Evolutionary conservation across 2,888 invertebrate genomes (phyloP).

Genomic region (Loripinus fragilis): DNA sequence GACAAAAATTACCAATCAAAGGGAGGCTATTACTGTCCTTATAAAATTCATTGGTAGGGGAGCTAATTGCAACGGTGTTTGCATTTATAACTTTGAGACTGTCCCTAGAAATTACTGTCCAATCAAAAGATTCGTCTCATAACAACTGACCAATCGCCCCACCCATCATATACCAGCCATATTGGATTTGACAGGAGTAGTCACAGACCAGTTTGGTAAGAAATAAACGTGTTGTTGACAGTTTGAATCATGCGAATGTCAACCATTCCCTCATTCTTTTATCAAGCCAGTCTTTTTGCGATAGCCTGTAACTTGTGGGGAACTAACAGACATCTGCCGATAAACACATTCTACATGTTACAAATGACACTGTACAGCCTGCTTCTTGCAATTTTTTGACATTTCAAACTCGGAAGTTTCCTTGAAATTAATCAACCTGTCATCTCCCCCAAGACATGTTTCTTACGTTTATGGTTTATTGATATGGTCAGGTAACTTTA

Average conservation of each 20-base stretch:
- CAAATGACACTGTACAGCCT: too few relatives aligned
- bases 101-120: slow-evolving; percentile 38
- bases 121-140: slow-evolving; percentile 48
- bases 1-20: too few relatives aligned
- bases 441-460: slow-evolving; percentile 2
- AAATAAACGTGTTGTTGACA: background rate
- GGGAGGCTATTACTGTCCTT: too few relatives aligned
- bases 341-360: too few relatives aligned
- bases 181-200: slow-evolving; percentile 56
- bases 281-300: too few relatives aligned
- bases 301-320: too few relatives aligned
- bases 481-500: background rate
- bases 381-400: slow-evolving; percentile 7
- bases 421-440: background rate
- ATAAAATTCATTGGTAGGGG: too few relatives aligned
- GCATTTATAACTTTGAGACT: slow-evolving; percentile 40
- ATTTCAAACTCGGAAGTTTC: slow-evolving; percentile 3
- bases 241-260: too few relatives aligned
- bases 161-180: slow-evolving; percentile 57
- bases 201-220: slow-evolving; percentile 14
- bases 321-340: too few relatives aligned
- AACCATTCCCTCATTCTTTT: too few relatives aligned
- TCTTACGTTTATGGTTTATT: background rate
- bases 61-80: too few relatives aligned
- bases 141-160: slow-evolving; percentile 61